Evolutionary conservation across 2,888 invertebrate genomes (phyloP), one percentile per base, ranked within the genome.

Genomic region (Cecidostiba fungosa): DNA sequence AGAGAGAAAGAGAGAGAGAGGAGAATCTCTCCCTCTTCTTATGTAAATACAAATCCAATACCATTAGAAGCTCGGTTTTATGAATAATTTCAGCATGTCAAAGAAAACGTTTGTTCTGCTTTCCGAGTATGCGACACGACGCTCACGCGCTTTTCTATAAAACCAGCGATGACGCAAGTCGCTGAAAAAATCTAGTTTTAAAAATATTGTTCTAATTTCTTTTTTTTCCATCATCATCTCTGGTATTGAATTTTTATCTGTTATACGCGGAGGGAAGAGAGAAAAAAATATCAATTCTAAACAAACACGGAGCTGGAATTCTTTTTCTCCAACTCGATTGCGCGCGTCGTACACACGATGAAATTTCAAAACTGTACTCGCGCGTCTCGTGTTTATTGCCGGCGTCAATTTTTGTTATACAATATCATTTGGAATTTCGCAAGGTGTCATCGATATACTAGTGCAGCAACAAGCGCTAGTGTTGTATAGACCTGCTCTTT

Each of bases 41-140:
- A 77, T 73, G 77, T 73, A 85, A 82, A 85, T 66, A 66, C 47
- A 77, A 79, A 70, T 85, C 62, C 77, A 81, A 85, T 82, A 29
- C 62, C 66, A 85, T 81, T 82, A 85, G 80, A 76, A 76, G 81
- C n/a, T 82, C 29, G 14, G 66, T 77, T 81, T 85, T 81, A 77
- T 82, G 85, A 81, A 82, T 77, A 82, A 81, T 82, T 81, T 81
- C n/a, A 54, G 32, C n/a, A 8, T 50, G 19, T 81, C 72, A 81
- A 85, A 81, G 80, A 62, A 39, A 62, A 19, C 50, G 47, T 66
- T 77, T 82, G 72, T 85, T 54, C 69, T 79, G 1, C 14, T 50
- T 69, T 72, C 16, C 36, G 19, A 26, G 14, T 26, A 23, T 54
- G 54, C 54, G 54, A 59, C 70, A n/a, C 36, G 80, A 59, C 70